A percentile compares a stretch with the other conserved stretches of the same genome.
Conservation (phyloP, 1,140 invertebrate species). For the Philaenus spumarius region DNA sequence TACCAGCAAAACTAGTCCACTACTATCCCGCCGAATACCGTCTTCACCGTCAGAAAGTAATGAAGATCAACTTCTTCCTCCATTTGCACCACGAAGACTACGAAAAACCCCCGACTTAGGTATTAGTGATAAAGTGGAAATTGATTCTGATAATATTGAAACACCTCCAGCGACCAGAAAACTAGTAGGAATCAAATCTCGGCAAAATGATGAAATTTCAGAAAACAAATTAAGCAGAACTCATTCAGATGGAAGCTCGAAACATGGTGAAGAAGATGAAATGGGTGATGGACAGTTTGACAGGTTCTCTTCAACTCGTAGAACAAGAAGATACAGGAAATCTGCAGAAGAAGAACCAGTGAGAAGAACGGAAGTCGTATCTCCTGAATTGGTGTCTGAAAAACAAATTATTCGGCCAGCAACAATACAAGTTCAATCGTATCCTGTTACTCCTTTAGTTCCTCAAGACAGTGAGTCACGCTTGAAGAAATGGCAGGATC, state of each 20-base stretch:
- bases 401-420: slow-evolving; percentile 45
- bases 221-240: slow-evolving; percentile 6
- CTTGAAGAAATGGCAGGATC: slow-evolving; percentile 55
- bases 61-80: slow-evolving; percentile 34
- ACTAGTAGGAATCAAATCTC: slow-evolving; percentile 46
- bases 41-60: slow-evolving; percentile 23
- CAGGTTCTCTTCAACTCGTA: slow-evolving; percentile 67
- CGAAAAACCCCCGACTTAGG: slow-evolving; percentile 37
- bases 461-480: slow-evolving; percentile 49
- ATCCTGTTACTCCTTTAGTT: slow-evolving; percentile 38
- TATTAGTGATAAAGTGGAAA: slow-evolving; percentile 66
- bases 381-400: slow-evolving; percentile 45
- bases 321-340: slow-evolving; percentile 75
- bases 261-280: slow-evolving; percentile 28
- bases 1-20: slow-evolving; percentile 25
- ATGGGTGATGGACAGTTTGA: slow-evolving; percentile 65
- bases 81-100: slow-evolving; percentile 35
- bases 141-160: slow-evolving; percentile 86
- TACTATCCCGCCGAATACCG: slow-evolving; percentile 21
- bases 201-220: slow-evolving; percentile 9
- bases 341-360: slow-evolving; percentile 48
- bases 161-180: slow-evolving; percentile 74
- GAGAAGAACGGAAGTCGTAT: slow-evolving; percentile 37
- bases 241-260: slow-evolving; percentile 3
- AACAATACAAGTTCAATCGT: slow-evolving; percentile 40